Conservation (phyloP, 2,888 invertebrate genomes). For the Ophonus ardosiacus region DNA sequence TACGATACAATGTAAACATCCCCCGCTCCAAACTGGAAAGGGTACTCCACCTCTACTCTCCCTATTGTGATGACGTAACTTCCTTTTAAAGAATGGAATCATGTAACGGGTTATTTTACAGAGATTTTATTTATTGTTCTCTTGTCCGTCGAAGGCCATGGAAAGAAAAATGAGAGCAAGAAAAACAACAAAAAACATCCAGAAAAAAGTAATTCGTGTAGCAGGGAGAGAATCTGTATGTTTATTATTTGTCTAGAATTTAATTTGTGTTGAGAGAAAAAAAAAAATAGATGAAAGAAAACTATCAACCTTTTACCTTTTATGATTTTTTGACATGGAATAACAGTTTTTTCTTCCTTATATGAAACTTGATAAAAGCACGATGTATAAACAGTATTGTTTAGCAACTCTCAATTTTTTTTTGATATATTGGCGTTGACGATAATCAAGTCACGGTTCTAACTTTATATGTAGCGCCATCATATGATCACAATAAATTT, state of each 20-base stretch:
- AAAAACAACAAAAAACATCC: background rate
- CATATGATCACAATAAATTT: too few relatives aligned
- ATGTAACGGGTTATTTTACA: conserved; percentile 21
- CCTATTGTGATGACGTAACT: background rate
- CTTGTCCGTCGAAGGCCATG: background rate
- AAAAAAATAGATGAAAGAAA: background rate
- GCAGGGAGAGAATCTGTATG: background rate
- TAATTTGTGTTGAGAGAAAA: background rate
- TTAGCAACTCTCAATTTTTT: too few relatives aligned
- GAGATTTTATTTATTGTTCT: conserved; percentile 37
- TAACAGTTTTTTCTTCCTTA: too few relatives aligned
- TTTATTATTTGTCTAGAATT: background rate
- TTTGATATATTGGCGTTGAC: too few relatives aligned
- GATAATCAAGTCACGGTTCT: too few relatives aligned
- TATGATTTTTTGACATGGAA: too few relatives aligned
- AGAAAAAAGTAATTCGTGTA: conserved; percentile 8
- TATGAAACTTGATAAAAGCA: too few relatives aligned
- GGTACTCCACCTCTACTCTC: background rate
- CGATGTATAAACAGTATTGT: too few relatives aligned
- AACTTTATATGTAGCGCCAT: too few relatives aligned
- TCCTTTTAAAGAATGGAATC: background rate
- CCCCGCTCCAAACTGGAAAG: background rate
- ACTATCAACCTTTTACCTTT: background rate
- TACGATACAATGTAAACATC: background rate
- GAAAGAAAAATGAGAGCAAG: background rate